These are phyloP conservation scores for Aradophagus sp. DNA, from an alignment of 1,140 invertebrate species.

Conservation along the genomic window DNA sequence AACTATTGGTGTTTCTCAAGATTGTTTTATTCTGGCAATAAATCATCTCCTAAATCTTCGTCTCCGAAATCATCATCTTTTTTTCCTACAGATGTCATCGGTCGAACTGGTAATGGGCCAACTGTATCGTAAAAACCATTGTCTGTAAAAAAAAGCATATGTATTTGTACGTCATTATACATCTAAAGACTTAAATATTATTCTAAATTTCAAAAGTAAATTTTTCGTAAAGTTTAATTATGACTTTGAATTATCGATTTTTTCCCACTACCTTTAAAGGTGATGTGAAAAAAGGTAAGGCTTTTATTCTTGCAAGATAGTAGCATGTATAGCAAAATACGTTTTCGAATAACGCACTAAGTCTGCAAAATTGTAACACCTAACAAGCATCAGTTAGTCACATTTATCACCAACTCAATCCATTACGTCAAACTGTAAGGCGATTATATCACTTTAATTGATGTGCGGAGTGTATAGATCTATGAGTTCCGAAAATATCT, in stretches of 20 bases:
- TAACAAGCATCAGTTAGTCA: slow-evolving; percentile 55
- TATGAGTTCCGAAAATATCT: slow-evolving; percentile 55
- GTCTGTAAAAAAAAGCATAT: slow-evolving; percentile 73
- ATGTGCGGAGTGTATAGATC: slow-evolving; percentile 55
- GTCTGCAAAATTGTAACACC: slow-evolving; percentile 61
- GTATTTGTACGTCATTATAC: slow-evolving; percentile 2
- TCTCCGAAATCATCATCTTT: slow-evolving; percentile 87
- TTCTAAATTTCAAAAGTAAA: too few species aligned
- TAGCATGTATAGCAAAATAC: too few species aligned
- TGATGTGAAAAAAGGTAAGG: too few species aligned
- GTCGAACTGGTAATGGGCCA: slow-evolving; percentile 82
- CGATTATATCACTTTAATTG: slow-evolving; percentile 64
- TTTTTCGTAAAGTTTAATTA: too few species aligned
- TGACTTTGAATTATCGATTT: too few species aligned
- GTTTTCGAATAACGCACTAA: too few species aligned
- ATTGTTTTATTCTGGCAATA: slow-evolving; percentile 82
- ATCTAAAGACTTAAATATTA: too few species aligned
- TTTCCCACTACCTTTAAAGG: too few species aligned
- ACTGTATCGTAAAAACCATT: slow-evolving; percentile 83
- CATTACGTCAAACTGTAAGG: slow-evolving; percentile 64
- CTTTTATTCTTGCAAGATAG: too few species aligned
- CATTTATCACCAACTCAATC: slow-evolving; percentile 70
- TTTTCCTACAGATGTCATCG: slow-evolving; percentile 83
- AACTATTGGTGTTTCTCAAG: too few species aligned
- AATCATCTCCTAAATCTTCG: slow-evolving; percentile 87